These are phyloP conservation scores for Cylloceria caligata DNA, from an alignment of 2,888 invertebrate species.

Conservation along the genomic window DNA sequence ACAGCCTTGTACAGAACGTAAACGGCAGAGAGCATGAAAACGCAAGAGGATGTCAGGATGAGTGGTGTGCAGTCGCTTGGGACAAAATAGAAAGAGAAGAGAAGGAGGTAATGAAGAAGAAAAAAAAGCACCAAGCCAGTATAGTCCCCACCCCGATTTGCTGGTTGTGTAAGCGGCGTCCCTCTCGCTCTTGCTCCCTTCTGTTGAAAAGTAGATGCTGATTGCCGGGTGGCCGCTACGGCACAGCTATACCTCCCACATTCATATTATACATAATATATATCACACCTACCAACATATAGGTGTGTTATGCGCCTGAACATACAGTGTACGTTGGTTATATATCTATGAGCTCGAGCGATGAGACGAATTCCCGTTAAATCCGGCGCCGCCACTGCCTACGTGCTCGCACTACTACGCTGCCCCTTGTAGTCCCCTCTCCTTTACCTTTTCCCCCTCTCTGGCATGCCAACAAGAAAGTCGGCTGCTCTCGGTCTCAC, in stretches of 20 bases:
- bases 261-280: slow-evolving; percentile 11
- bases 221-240: slow-evolving; percentile 8
- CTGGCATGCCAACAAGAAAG: slow-evolving; percentile 8
- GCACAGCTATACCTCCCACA: background rate
- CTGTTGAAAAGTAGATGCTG: background rate
- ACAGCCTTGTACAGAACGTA: background rate
- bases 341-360: slow-evolving; percentile 21
- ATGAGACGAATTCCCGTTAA: slow-evolving; percentile 66
- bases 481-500: slow-evolving; percentile 13
- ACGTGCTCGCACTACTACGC: slow-evolving; percentile 45
- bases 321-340: background rate
- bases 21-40: background rate
- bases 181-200: background rate
- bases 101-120: background rate
- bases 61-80: background rate
- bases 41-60: background rate
- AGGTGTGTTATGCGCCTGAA: background rate
- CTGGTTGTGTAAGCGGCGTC: background rate
- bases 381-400: slow-evolving; percentile 63
- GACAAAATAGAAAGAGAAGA: background rate
- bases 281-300: slow-evolving; percentile 24
- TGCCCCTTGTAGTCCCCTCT: slow-evolving; percentile 35
- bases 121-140: background rate
- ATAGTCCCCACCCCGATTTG: slow-evolving; percentile 16
- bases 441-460: slow-evolving; percentile 38